Conservation (phyloP, 2,113 vertebrate species). For the Platanista minor region DNA sequence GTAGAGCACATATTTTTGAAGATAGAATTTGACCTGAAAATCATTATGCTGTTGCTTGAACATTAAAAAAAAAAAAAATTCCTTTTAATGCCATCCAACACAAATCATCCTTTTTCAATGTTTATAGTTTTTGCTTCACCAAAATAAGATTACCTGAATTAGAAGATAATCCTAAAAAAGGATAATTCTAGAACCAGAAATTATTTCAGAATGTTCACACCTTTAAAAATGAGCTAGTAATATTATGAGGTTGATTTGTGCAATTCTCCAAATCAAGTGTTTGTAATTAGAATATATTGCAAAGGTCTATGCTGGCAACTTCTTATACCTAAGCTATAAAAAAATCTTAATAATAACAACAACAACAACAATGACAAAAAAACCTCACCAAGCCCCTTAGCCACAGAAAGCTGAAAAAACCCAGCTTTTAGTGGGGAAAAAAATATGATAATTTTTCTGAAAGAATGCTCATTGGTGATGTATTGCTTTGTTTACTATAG, state of each 20-base stretch:
- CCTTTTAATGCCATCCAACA: conserved; percentile 42
- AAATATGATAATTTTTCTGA: conserved; percentile 60
- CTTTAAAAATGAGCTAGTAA: conserved; percentile 71
- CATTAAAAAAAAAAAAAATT: not conserved
- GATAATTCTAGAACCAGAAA: conserved; percentile 36
- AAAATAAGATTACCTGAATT: conserved; percentile 47
- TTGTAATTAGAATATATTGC: conserved; percentile 74
- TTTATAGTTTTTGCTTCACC: conserved; percentile 37
- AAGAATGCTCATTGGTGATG: conserved; percentile 74
- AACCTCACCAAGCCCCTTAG: conserved; percentile 66
- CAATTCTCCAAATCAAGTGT: conserved; percentile 73
- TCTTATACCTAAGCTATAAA: conserved; percentile 74
- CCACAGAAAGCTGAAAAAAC: conserved; percentile 68
- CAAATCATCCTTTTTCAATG: conserved; percentile 43
- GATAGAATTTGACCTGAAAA: conserved; percentile 61
- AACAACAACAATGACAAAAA: conserved; percentile 53
- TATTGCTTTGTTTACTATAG: conserved; percentile 76
- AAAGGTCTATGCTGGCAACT: conserved; percentile 71
- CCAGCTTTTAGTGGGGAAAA: conserved; percentile 65
- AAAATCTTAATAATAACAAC: conserved; percentile 68
- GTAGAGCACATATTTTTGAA: conserved; percentile 41
- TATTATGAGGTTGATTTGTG: conserved; percentile 72
- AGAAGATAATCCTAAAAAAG: conserved; percentile 49
- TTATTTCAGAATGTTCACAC: conserved; percentile 68
- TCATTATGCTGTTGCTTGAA: conserved; percentile 31